A percentile compares a stretch with the other conserved stretches of the same genome.
Evolutionary conservation across 92 coral and sea anemone species (phyloP).

Genomic region (Zoanthus solanderi): DNA sequence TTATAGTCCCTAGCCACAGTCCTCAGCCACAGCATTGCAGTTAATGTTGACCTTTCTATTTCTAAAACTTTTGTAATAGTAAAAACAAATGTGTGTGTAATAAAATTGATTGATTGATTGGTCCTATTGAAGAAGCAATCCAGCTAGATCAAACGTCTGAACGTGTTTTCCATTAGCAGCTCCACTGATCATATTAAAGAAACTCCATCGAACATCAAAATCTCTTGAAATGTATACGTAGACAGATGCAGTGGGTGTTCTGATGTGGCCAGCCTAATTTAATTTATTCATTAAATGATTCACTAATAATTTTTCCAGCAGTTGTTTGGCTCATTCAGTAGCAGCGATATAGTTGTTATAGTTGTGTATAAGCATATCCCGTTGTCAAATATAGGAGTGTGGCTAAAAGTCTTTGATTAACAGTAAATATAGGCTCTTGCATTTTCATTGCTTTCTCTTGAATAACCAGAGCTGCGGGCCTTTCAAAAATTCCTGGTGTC

Average conservation of each 20-base stretch:
- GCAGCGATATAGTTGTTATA: neutral
- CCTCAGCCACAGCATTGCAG: too few species aligned
- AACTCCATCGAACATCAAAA: neutral
- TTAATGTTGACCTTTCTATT: too few species aligned
- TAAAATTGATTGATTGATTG: too few species aligned
- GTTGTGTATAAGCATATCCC: constrained; percentile 9
- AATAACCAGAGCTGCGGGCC: constrained; percentile 11
- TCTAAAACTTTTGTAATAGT: neutral
- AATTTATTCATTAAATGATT: neutral
- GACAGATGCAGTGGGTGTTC: neutral
- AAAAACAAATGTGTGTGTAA: neutral
- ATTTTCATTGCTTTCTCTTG: constrained; percentile 2
- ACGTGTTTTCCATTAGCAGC: neutral
- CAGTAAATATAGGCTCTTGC: neutral
- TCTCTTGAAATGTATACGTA: neutral
- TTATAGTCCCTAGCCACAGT: too few species aligned
- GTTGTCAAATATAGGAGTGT: constrained; percentile 12
- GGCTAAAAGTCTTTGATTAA: constrained; percentile 9
- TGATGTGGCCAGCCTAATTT: neutral
- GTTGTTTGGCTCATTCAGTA: constrained; percentile 5
- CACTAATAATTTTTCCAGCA: neutral
- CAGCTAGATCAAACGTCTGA: neutral
- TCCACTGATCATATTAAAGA: neutral
- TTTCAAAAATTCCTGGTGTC: constrained; percentile 16
- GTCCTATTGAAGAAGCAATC: neutral